phyloP scores from a whole-genome alignment of 1,140 invertebrate species.

The Musca vetustissima region DNA sequence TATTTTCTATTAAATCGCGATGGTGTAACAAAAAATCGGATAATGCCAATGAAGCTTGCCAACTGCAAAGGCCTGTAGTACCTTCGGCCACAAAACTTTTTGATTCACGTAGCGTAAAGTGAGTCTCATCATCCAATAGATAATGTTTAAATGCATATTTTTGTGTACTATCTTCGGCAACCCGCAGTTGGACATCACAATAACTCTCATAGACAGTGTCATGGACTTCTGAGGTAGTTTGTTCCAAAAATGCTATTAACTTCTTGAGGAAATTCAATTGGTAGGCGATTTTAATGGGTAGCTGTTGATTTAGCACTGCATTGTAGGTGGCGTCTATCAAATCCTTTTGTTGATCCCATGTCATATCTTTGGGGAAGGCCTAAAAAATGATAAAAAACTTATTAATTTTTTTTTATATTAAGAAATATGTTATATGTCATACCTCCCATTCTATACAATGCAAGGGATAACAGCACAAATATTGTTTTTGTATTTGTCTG shows the following conservation, averaged over 20 bases:
- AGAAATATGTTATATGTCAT: not conserved
- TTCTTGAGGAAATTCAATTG: constrained; percentile 48
- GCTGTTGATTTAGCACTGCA: constrained; percentile 36
- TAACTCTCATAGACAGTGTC: constrained; percentile 44
- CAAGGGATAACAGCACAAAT: constrained; percentile 24
- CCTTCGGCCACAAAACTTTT: constrained; percentile 50
- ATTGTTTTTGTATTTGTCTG: constrained; percentile 18
- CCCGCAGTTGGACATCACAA: constrained; percentile 30
- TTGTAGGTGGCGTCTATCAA: constrained; percentile 40
- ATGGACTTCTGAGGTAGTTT: constrained; percentile 42
- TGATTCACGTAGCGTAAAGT: constrained; percentile 42
- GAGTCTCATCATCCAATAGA: constrained; percentile 29
- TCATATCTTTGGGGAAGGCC: constrained; percentile 14
- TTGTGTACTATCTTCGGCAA: not conserved
- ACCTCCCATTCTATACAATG: constrained; percentile 25
- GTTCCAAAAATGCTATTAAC: constrained; percentile 39
- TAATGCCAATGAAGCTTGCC: constrained; percentile 49
- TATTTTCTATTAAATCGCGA: constrained; percentile 28
- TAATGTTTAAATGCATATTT: constrained; percentile 49
- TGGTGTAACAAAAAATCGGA: constrained; percentile 44
- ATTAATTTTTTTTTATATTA: too few relatives aligned
- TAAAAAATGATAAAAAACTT: not conserved
- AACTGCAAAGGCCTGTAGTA: constrained; percentile 51
- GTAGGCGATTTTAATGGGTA: constrained; percentile 43
- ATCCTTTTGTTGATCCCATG: constrained; percentile 41